phyloP scores from a whole-genome alignment of 2,797 vertebrate species.

The Manis pentadactyla region DNA sequence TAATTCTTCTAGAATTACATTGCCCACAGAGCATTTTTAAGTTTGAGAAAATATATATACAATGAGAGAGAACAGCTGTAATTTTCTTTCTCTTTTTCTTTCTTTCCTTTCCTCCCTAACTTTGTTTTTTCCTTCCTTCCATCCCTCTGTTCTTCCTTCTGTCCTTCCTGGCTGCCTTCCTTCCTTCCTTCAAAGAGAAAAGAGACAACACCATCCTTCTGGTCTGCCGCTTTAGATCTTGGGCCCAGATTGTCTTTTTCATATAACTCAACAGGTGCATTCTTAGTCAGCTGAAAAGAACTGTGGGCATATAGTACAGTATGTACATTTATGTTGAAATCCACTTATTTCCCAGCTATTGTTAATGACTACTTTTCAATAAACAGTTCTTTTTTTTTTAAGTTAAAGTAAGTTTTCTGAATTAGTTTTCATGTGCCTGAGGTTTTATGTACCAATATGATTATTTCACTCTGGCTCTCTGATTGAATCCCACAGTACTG shows the following conservation, averaged over 20 bases:
- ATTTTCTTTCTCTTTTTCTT: background rate
- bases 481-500: conserved; percentile 19
- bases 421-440: conserved; percentile 4
- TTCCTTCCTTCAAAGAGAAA: background rate
- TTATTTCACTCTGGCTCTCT: background rate
- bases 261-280: background rate
- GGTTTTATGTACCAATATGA: background rate
- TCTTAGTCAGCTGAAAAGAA: background rate
- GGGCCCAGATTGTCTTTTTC: background rate
- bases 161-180: no score
- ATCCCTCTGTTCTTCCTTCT: no score
- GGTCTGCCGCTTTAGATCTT: background rate
- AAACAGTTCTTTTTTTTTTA: background rate
- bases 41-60: background rate
- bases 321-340: conserved; percentile 18
- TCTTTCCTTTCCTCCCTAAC: rapidly evolving
- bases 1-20: background rate
- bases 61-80: background rate
- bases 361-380: background rate
- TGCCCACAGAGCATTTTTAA: conserved; percentile 23
- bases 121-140: background rate
- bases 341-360: background rate
- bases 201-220: background rate
- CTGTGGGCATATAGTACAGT: background rate
- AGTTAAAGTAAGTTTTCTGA: conserved; percentile 16